A percentile compares a stretch with the other conserved stretches of the same genome.
phyloP scores from a whole-genome alignment of 2,888 invertebrate species.

The Nemapogon koenigi region DNA sequence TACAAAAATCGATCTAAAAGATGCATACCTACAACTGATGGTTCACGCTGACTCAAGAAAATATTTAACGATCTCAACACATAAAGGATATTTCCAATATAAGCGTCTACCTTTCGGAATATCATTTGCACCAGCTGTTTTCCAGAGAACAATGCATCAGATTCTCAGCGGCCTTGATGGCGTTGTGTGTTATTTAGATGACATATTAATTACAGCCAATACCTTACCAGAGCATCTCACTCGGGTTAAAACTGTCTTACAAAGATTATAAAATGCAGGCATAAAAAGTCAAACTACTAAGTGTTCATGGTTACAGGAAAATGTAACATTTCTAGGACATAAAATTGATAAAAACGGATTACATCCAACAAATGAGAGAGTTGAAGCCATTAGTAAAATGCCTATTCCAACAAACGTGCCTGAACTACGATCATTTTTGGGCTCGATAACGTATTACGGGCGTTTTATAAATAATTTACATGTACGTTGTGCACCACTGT shows the following conservation, averaged over 20 bases:
- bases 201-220: not conserved
- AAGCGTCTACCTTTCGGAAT: not conserved
- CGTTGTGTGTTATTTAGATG: not conserved
- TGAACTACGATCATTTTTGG: not conserved
- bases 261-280: constrained; percentile 3
- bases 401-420: not conserved
- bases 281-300: constrained; percentile 6
- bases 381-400: constrained; percentile 2
- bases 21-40: not conserved
- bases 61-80: not conserved
- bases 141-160: not conserved
- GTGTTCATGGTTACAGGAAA: constrained; percentile 7
- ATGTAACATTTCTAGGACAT: constrained; percentile 3
- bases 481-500: not conserved
- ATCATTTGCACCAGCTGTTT: not conserved
- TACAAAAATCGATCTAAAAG: not conserved
- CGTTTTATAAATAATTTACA: not conserved
- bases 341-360: constrained; percentile 1
- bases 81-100: not conserved
- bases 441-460: not conserved
- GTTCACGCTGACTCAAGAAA: not conserved
- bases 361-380: constrained; percentile 5
- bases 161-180: not conserved
- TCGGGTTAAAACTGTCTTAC: constrained; percentile 4
- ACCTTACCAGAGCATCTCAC: not conserved